Base-by-base conservation (phyloP, 2,113 vertebrate genomes). In the Micromys minutus region DNA sequence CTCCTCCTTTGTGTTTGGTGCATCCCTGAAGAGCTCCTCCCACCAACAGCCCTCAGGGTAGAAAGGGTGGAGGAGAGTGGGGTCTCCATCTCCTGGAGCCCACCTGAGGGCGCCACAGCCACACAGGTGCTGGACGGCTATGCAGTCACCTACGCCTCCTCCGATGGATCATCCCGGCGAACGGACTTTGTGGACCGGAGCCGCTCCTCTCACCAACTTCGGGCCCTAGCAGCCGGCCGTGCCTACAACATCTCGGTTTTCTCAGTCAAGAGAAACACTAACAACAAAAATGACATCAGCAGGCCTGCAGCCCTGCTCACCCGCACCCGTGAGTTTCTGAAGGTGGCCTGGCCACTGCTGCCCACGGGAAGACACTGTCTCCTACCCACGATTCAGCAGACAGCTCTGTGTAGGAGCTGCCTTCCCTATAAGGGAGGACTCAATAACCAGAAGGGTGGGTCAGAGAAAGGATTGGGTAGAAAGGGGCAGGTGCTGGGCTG, bases 221-320 rank as follows among this genome's bases (percentile, higher is more conserved):
- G 98, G 95, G 99, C 99, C 90, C 99, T 99, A 94, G 98, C 97
- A 42, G 98, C 99, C 0, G 99, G 99, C 93, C 98, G 98, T 89
- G 98, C 99, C 91, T 99, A 99, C 99, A 99, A 99, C 98, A 99
- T 99, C 98, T 99, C 99, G 19, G 98, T 99, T 96, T 99, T 99
- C 98, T 99, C 99, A 9, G 98, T 99, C 98, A 99, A 99, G 97
- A 99, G 99, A 95, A 99, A 99, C 96, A 93, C 98, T 97, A 99
- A 99, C 98, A 99, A 98, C 98, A 98, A 98, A 97, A 99, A 99
- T 13, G 99, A 99, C 98, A 99, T 99, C 98, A 99, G 99, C 98
- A 99, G 99, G 96, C 99, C 99, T 0, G 98, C 98, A 88, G 98
- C 98, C 26, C 99, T 99, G 42, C 98, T 99, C 50, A 98, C 99